A percentile compares a stretch with the other conserved stretches of the same genome.
Evolutionary conservation across 2,113 vertebrate species (phyloP).

Genomic region (Otolemur garnettii): DNA sequence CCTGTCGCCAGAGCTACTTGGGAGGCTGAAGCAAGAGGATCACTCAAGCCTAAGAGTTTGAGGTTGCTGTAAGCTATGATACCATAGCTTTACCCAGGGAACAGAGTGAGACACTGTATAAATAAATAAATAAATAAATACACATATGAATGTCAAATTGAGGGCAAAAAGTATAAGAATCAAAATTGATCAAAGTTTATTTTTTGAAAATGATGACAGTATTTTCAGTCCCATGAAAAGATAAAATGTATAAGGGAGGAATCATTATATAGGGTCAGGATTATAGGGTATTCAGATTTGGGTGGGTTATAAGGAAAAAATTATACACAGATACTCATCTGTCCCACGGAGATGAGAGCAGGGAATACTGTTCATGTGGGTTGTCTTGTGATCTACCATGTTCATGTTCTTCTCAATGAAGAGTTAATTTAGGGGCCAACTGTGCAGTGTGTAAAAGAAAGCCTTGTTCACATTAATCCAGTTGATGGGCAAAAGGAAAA

Average conservation of each 20-base stretch:
- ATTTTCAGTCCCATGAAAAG: not conserved
- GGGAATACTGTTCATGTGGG: not conserved
- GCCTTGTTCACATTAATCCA: not conserved
- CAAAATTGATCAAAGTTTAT: not conserved
- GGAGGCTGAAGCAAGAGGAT: too few species aligned
- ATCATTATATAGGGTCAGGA: not conserved
- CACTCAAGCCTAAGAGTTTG: too few species aligned
- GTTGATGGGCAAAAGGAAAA: not conserved
- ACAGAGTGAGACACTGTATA: too few species aligned
- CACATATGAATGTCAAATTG: not conserved
- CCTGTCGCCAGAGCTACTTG: too few species aligned
- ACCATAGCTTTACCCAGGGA: too few species aligned
- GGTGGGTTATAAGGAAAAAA: not conserved
- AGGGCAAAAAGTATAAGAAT: not conserved
- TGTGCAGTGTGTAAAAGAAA: not conserved
- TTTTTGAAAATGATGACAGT: not conserved
- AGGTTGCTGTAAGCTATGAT: too few species aligned
- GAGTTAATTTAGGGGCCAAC: not conserved
- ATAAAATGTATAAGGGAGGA: not conserved
- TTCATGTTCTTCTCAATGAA: not conserved
- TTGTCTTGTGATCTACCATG: not conserved
- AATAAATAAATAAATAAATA: too few species aligned
- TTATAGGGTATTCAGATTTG: not conserved
- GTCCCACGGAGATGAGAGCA: not conserved
- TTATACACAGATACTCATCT: not conserved